Evolutionary conservation across 2,113 vertebrate genomes (phyloP), one percentile per base, ranked within the genome.

Genomic region (Myxocyprinus asiaticus): DNA sequence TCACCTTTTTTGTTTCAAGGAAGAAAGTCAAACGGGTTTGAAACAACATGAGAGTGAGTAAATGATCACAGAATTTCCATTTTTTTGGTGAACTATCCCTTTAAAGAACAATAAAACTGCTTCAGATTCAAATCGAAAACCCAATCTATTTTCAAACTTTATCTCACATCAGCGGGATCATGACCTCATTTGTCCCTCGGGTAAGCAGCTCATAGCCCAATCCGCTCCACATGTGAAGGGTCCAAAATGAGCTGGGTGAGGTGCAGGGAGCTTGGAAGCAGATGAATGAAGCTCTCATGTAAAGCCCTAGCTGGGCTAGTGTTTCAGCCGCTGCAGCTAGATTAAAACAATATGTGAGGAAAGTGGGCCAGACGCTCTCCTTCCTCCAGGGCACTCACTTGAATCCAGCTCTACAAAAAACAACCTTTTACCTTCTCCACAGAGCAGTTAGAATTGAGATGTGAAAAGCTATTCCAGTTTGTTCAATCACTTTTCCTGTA

Each of bases 281-380:
- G 85, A 86, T 85, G 83, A 84, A 77, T 65, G 81, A 15, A 76
- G 58, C 73, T 47, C 33, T 51, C 47, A 15, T n/a, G 51, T 75
- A 74, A 68, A 81, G 79, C 62, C 59, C 76, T 71, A 42, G 12
- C 42, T 79, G 75, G 71, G 47, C 67, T 63, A 50, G 66, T 42
- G 51, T 81, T 74, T 71, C 78, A 74, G 22, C 77, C 78, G 73
- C 73, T 71, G 69, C 22, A 33, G 1, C 70, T 79, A 82, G 69
- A 87, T 80, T 80, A 81, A 86, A 83, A 84, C 83, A 86, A 81
- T 55, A 63, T 83, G 81, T 56, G 62, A 69, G 77, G 72, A 77
- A 67, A 66, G 48, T 65, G 72, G 65, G 83, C 81, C 79, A 83
- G 84, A 66, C 53, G 48, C 42, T 79, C 50, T 42, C 5, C 72